Conservation (phyloP, 2,113 vertebrate species). For the Thalassoma bifasciatum region DNA sequence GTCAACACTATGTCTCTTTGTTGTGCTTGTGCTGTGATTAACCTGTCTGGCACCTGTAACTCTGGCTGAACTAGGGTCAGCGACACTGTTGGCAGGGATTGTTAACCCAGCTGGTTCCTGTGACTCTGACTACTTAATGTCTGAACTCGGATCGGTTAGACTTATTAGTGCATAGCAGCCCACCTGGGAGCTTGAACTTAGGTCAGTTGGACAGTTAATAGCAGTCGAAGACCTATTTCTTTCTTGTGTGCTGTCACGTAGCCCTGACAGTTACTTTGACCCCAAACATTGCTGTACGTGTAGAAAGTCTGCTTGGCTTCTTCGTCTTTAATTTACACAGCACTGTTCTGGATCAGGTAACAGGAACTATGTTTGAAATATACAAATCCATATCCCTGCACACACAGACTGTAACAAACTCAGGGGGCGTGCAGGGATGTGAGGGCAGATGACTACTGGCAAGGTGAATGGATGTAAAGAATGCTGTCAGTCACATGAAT, state of each 20-base stretch:
- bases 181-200: conserved; percentile 62
- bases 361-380: conserved; percentile 6
- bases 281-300: conserved; percentile 20
- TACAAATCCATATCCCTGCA: neutral
- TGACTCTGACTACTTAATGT: conserved; percentile 62
- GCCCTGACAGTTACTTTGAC: conserved; percentile 53
- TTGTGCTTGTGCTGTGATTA: conserved; percentile 72
- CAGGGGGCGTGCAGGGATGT: neutral
- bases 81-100: conserved; percentile 61
- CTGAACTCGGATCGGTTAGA: conserved; percentile 62
- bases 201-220: conserved; percentile 65
- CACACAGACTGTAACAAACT: neutral
- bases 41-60: conserved; percentile 70
- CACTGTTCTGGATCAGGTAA: conserved; percentile 5
- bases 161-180: conserved; percentile 62
- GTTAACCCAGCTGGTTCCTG: conserved; percentile 70
- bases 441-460: neutral
- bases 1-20: conserved; percentile 62
- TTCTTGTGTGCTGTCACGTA: conserved; percentile 47
- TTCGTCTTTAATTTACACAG: conserved; percentile 29
- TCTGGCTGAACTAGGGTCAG: conserved; percentile 65
- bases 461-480: conserved; percentile 16
- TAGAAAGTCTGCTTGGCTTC: conserved; percentile 4
- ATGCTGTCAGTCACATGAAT: neutral
- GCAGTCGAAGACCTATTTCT: conserved; percentile 50